Conservation (phyloP, 2,797 vertebrate genomes). For the Enteromius radiatus region DNA sequence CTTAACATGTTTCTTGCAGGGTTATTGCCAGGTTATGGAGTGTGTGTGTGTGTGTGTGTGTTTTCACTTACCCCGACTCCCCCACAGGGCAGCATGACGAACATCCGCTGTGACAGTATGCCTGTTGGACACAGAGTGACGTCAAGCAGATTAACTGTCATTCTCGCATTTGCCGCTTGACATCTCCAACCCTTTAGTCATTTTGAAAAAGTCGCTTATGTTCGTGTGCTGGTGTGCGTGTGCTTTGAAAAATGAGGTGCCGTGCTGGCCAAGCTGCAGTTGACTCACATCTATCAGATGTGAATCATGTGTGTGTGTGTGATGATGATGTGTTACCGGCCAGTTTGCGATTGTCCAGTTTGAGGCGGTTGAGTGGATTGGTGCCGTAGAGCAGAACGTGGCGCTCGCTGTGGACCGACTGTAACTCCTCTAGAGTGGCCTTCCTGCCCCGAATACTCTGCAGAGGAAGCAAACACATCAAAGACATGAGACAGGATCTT, state of each 20-base stretch:
- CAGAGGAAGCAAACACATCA: slow-evolving; percentile 5
- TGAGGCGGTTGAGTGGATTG: slow-evolving; percentile 94
- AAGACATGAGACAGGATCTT: background rate
- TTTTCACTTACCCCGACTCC: slow-evolving; percentile 91
- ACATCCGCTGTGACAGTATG: slow-evolving; percentile 90
- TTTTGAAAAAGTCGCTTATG: slow-evolving; percentile 3
- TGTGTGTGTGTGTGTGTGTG: slow-evolving; percentile 27
- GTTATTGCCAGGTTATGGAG: background rate
- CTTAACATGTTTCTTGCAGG: background rate
- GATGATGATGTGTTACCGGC: slow-evolving; percentile 76
- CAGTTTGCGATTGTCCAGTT: slow-evolving; percentile 95
- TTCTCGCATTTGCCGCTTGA: background rate
- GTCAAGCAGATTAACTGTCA: slow-evolving; percentile 38
- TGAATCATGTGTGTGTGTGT: slow-evolving; percentile 24
- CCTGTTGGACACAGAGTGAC: slow-evolving; percentile 68
- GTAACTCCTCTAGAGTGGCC: slow-evolving; percentile 94
- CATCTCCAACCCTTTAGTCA: slow-evolving; percentile 33
- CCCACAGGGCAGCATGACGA: slow-evolving; percentile 95
- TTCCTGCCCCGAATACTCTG: slow-evolving; percentile 94
- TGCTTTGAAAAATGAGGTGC: slow-evolving; percentile 15
- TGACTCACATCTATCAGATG: slow-evolving; percentile 20
- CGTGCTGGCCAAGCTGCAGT: background rate
- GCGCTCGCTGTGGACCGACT: slow-evolving; percentile 90
- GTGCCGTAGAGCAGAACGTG: slow-evolving; percentile 95
- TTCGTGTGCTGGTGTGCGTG: slow-evolving; percentile 1